phyloP scores from a whole-genome alignment of 2,797 vertebrate genomes.

The Sarcophilus harrisii region DNA sequence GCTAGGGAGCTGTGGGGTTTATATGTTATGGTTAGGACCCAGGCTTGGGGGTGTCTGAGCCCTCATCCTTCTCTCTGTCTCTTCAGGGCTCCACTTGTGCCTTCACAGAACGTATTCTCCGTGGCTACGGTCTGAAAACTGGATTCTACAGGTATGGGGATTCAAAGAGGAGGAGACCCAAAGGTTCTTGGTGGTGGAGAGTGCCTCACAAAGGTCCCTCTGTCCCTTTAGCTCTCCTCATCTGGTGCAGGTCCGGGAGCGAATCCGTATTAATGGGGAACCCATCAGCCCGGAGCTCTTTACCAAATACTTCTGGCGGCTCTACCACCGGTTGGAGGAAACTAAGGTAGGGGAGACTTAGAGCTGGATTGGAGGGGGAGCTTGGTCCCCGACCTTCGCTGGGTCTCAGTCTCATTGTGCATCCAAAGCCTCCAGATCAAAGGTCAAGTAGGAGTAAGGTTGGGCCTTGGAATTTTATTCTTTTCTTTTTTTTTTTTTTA shows the following conservation, averaged over 20 bases:
- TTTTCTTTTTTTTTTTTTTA: too few species aligned
- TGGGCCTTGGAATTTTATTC: neutral
- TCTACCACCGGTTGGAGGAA: conserved; percentile 92
- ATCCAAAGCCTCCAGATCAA: neutral
- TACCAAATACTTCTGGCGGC: conserved; percentile 96
- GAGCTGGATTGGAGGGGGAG: neutral
- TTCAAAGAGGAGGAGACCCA: neutral
- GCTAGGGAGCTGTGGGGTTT: neutral
- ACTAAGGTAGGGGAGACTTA: conserved; percentile 89
- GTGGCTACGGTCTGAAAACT: conserved; percentile 92
- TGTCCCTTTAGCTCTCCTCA: conserved; percentile 92
- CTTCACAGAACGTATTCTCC: conserved; percentile 94
- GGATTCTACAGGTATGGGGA: conserved; percentile 94
- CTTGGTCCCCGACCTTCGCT: neutral
- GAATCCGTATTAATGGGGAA: conserved; percentile 95
- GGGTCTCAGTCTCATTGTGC: too few species aligned
- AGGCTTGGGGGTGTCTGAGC: neutral
- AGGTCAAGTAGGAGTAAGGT: neutral
- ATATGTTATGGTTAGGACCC: accelerated
- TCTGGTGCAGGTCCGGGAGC: conserved; percentile 95
- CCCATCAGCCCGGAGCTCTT: conserved; percentile 95
- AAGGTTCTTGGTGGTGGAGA: neutral
- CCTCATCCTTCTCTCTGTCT: neutral
- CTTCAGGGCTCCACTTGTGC: conserved; percentile 94
- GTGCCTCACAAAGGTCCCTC: conserved; percentile 32